phyloP scores from a whole-genome alignment of 2,113 vertebrate species.

The Solea solea region DNA sequence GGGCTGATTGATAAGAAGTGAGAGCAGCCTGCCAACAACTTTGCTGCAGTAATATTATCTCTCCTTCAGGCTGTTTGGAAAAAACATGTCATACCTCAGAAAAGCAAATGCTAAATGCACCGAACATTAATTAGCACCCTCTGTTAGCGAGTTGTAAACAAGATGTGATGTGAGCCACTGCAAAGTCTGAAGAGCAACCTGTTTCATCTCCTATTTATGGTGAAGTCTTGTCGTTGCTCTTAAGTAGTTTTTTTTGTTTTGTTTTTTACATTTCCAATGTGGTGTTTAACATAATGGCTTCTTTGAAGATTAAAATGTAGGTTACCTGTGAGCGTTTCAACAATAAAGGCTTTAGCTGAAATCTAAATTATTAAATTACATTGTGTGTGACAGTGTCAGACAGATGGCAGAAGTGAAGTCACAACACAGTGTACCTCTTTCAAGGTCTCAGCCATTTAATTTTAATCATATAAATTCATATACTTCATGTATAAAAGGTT shows the following conservation, averaged over 20 bases:
- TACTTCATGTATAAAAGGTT: not conserved
- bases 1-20: constrained; percentile 52
- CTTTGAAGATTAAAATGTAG: not conserved
- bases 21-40: constrained; percentile 23
- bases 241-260: not conserved
- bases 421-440: not conserved
- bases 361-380: not conserved
- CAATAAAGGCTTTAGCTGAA: not conserved
- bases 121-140: constrained; percentile 53
- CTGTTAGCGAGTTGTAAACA: constrained; percentile 53
- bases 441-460: not conserved
- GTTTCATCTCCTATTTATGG: constrained; percentile 20
- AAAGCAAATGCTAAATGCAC: not conserved
- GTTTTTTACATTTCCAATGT: not conserved
- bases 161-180: constrained; percentile 48
- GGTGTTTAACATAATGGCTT: not conserved
- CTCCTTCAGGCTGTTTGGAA: constrained; percentile 7
- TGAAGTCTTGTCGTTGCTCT: constrained; percentile 3
- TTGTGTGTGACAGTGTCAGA: not conserved
- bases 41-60: constrained; percentile 30
- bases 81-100: constrained; percentile 15
- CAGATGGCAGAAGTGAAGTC: not conserved
- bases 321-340: not conserved
- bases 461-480: not conserved
- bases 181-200: constrained; percentile 21